phyloP scores from a whole-genome alignment of 2,113 vertebrate genomes.

The Centrocercus urophasianus region DNA sequence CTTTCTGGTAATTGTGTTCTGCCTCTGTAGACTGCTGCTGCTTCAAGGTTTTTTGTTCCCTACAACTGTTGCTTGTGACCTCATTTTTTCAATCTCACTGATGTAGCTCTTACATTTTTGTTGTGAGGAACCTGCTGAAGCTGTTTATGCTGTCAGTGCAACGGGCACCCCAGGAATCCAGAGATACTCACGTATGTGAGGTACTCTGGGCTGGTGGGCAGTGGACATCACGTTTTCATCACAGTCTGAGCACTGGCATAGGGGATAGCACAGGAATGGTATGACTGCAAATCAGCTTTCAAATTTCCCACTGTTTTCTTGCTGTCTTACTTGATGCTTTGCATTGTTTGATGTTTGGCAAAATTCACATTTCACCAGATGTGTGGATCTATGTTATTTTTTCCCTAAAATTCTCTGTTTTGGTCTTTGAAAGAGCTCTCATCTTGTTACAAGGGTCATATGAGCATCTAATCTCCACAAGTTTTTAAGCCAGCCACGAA shows the following conservation, averaged over 20 bases:
- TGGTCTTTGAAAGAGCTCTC: slow-evolving; percentile 41
- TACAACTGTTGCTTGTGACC: background rate
- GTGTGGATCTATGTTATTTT: background rate
- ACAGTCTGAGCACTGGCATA: background rate
- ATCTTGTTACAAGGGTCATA: slow-evolving; percentile 15
- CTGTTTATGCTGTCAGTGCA: background rate
- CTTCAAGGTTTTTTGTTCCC: background rate
- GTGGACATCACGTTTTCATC: background rate
- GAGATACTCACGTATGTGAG: background rate
- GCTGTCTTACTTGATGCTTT: background rate
- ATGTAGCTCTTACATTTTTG: background rate
- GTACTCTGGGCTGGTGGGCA: background rate
- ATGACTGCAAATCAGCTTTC: background rate
- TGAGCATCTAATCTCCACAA: slow-evolving; percentile 14
- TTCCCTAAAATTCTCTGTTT: slow-evolving; percentile 25
- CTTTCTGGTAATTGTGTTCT: background rate
- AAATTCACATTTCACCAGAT: background rate
- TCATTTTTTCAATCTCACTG: background rate
- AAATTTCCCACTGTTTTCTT: background rate
- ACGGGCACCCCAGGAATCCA: background rate
- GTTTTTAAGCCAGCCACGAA: slow-evolving; percentile 40
- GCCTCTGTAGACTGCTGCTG: background rate
- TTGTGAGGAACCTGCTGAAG: background rate
- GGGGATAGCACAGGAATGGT: background rate
- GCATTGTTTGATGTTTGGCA: background rate